Conservation (phyloP, 2,113 vertebrate species). For the Chionodraco myersi region DNA sequence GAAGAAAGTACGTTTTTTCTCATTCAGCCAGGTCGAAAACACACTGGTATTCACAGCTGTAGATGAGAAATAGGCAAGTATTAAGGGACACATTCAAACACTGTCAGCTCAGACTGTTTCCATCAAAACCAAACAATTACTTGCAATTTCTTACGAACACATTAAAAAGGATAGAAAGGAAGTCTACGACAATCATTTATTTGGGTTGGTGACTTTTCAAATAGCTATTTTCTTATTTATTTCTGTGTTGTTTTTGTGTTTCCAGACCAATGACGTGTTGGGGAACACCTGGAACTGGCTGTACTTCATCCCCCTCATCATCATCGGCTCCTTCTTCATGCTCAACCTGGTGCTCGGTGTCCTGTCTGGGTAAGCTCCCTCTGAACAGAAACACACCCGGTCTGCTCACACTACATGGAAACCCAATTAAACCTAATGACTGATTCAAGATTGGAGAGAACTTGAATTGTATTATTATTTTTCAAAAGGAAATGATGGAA, state of each 20-base stretch:
- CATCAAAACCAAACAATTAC: constrained; percentile 11
- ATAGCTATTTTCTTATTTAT: background rate
- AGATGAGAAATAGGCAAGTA: constrained; percentile 2
- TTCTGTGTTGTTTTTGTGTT: constrained; percentile 19
- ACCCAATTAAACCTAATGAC: background rate
- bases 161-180: constrained; percentile 8
- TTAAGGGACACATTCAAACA: background rate
- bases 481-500: background rate
- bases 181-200: background rate
- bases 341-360: constrained; percentile 96
- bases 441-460: background rate
- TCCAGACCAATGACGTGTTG: constrained; percentile 91
- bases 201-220: background rate
- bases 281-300: constrained; percentile 97
- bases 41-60: background rate
- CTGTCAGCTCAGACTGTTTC: background rate
- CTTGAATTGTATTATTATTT: too few species aligned
- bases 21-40: constrained; percentile 1
- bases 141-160: background rate
- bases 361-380: constrained; percentile 91
- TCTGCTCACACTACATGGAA: background rate
- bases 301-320: constrained; percentile 97
- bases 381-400: background rate
- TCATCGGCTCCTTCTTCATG: constrained; percentile 98
- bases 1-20: constrained; percentile 18